phyloP scores from a whole-genome alignment of 2,113 vertebrate species.

The Enhydra lutris region DNA sequence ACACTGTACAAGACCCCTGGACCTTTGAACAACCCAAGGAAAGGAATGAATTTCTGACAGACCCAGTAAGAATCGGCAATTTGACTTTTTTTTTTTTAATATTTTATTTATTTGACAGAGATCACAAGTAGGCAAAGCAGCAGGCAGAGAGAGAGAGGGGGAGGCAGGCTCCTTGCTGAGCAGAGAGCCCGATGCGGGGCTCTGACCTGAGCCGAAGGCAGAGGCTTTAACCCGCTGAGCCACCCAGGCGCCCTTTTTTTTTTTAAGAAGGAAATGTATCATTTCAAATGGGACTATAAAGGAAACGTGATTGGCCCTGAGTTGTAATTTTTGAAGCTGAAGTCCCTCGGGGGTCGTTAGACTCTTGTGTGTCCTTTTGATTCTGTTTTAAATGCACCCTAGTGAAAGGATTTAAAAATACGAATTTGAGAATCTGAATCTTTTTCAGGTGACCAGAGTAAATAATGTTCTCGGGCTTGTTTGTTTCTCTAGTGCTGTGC shows the following conservation, averaged over 20 bases:
- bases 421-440: background rate
- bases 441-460: background rate
- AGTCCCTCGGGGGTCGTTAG: background rate
- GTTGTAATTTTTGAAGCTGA: background rate
- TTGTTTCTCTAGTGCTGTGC: conserved; percentile 91
- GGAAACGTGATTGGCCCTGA: background rate
- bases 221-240: too few relatives aligned
- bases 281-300: background rate
- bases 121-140: too few relatives aligned
- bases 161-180: too few relatives aligned
- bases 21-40: background rate
- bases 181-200: too few relatives aligned
- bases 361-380: background rate
- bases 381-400: background rate
- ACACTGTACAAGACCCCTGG: background rate
- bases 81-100: background rate
- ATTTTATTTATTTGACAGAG: too few relatives aligned
- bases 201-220: too few relatives aligned
- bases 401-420: background rate
- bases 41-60: background rate
- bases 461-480: background rate
- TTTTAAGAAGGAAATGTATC: background rate
- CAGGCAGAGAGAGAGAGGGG: too few relatives aligned
- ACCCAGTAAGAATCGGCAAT: background rate
- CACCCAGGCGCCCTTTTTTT: background rate